phyloP scores from a whole-genome alignment of 1,140 invertebrate species.

The Mycetomoellerius zeteki region DNA sequence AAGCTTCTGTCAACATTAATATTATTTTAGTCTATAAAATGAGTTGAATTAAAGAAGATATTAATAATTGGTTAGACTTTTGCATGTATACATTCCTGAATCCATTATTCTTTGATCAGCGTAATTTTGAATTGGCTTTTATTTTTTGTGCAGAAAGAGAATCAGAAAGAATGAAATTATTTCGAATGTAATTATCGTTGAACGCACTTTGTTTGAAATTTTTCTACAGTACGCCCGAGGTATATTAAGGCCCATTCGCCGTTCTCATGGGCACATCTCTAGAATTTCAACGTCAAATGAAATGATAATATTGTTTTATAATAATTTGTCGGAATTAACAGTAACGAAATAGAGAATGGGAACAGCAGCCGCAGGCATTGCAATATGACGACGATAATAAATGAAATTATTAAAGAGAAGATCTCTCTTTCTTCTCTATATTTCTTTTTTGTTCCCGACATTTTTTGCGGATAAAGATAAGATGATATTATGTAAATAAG shows the following conservation, averaged over 20 bases:
- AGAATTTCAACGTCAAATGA: constrained; percentile 58
- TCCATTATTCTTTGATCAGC: neutral
- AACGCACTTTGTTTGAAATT: constrained; percentile 22
- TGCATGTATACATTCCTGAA: neutral
- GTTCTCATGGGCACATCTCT: neutral
- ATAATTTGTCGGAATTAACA: constrained; percentile 71
- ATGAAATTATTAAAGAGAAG: constrained; percentile 62
- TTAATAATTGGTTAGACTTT: neutral
- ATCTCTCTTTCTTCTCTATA: neutral
- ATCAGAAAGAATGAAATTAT: constrained; percentile 1
- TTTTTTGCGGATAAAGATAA: neutral
- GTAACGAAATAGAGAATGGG: constrained; percentile 53
- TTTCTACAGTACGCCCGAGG: neutral
- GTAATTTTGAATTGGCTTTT: constrained; percentile 5
- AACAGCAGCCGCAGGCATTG: constrained; percentile 26
- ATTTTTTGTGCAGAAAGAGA: constrained; percentile 14
- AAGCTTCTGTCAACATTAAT: neutral
- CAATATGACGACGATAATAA: constrained; percentile 33
- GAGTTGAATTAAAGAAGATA: neutral
- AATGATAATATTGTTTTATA: constrained; percentile 70
- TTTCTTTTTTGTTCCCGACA: neutral
- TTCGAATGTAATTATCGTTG: constrained; percentile 46
- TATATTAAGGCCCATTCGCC: neutral
- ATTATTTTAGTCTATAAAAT: neutral
- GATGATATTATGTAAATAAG: neutral